phyloP scores from a whole-genome alignment of 2,113 vertebrate genomes.

The Cryptomyrus ogoouensis region DNA sequence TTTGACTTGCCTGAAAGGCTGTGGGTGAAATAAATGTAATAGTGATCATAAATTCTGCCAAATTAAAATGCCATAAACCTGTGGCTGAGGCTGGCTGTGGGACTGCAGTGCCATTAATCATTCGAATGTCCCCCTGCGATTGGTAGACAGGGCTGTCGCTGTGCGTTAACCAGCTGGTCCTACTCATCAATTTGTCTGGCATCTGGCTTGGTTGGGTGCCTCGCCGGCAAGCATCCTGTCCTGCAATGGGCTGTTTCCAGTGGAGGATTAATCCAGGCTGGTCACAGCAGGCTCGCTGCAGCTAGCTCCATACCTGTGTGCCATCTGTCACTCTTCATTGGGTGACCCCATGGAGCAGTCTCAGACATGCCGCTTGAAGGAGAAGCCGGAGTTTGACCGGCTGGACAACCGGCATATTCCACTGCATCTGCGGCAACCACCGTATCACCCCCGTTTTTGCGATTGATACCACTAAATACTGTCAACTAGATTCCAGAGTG shows the following conservation, averaged over 20 bases:
- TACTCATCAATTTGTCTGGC: background rate
- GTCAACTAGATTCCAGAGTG: background rate
- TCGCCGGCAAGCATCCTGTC: background rate
- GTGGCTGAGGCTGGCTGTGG: background rate
- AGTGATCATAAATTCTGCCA: slow-evolving; percentile 1
- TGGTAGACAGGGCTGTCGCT: background rate
- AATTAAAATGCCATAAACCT: slow-evolving; percentile 25
- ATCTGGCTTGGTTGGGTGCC: background rate
- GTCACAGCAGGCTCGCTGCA: slow-evolving; percentile 29
- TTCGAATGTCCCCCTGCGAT: slow-evolving; percentile 11
- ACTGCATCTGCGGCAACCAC: background rate
- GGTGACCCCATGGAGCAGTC: slow-evolving; percentile 17
- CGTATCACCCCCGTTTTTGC: background rate
- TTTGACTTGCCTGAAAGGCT: background rate
- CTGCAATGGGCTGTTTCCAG: background rate
- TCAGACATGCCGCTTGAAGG: background rate
- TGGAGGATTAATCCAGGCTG: slow-evolving; percentile 28
- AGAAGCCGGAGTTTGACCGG: background rate
- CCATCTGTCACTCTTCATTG: slow-evolving; percentile 38
- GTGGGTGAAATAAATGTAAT: background rate
- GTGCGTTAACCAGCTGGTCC: background rate
- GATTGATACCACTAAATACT: background rate
- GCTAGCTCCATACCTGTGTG: slow-evolving; percentile 38
- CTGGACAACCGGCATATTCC: background rate
- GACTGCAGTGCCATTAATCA: slow-evolving; percentile 20